These are phyloP conservation scores for Anabacerthia variegaticeps DNA, from an alignment of 2,797 vertebrate species.

Conservation along the genomic window DNA sequence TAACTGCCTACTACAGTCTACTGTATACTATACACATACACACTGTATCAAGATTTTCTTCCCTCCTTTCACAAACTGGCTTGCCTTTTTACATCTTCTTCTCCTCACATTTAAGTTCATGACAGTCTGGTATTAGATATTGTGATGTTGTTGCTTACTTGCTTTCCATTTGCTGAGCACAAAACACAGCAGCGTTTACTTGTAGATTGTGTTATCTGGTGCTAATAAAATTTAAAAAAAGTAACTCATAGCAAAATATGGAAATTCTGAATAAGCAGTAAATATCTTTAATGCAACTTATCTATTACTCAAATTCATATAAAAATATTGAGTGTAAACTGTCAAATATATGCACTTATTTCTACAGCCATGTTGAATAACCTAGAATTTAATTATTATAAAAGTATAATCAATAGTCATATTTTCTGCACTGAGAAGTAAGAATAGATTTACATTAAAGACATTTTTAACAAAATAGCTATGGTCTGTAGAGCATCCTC, in stretches of 20 bases:
- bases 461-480: background rate
- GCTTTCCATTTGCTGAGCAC: background rate
- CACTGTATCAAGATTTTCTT: background rate
- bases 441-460: background rate
- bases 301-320: background rate
- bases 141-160: background rate
- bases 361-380: background rate
- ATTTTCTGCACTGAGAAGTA: background rate
- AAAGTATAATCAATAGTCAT: background rate
- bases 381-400: background rate
- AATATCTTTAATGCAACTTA: background rate
- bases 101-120: background rate
- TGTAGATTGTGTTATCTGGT: background rate
- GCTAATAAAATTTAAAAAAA: background rate
- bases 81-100: background rate
- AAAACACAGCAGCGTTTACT: background rate
- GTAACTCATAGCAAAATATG: background rate
- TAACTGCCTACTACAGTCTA: background rate
- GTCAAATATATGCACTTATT: background rate
- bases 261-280: background rate
- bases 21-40: too few species aligned
- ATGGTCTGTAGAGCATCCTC: background rate
- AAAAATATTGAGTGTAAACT: background rate
- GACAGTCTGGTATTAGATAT: background rate
- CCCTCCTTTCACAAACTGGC: background rate